These are phyloP conservation scores for Leptobrachium ailaonicum DNA, from an alignment of 2,113 vertebrate species.

Conservation along the genomic window DNA sequence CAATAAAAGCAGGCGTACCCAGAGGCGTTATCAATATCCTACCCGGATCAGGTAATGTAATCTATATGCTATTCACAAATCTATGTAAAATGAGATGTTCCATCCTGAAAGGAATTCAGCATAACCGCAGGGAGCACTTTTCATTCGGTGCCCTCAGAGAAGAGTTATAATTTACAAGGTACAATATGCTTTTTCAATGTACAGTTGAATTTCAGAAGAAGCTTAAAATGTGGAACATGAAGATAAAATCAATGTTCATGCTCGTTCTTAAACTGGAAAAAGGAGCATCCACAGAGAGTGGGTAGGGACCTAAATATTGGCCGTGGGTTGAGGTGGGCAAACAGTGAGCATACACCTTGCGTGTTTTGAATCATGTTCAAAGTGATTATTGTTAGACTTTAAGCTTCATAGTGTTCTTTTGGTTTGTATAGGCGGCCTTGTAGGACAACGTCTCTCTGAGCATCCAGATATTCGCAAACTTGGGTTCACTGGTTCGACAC, in stretches of 20 bases:
- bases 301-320: too few relatives aligned
- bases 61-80: background rate
- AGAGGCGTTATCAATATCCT: slow-evolving; percentile 80
- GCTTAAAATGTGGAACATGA: too few relatives aligned
- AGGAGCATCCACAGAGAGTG: too few relatives aligned
- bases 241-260: too few relatives aligned
- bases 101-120: background rate
- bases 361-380: too few relatives aligned
- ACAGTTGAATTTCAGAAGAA: too few relatives aligned
- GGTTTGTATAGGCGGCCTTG: slow-evolving; percentile 62
- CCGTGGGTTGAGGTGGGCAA: too few relatives aligned
- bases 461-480: slow-evolving; percentile 80
- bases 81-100: background rate
- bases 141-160: too few relatives aligned
- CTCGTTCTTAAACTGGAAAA: too few relatives aligned
- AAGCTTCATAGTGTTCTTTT: background rate
- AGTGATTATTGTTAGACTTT: background rate
- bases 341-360: too few relatives aligned
- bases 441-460: slow-evolving; percentile 74
- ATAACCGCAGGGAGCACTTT: background rate
- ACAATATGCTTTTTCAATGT: too few relatives aligned
- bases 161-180: too few relatives aligned
- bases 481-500: slow-evolving; percentile 80
- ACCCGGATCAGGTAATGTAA: slow-evolving; percentile 76
- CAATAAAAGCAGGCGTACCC: slow-evolving; percentile 74